A percentile compares a stretch with the other conserved stretches of the same genome.
These are phyloP conservation scores for Nasonia longicornis DNA, from an alignment of 1,140 invertebrate genomes.

Conservation along the genomic window DNA sequence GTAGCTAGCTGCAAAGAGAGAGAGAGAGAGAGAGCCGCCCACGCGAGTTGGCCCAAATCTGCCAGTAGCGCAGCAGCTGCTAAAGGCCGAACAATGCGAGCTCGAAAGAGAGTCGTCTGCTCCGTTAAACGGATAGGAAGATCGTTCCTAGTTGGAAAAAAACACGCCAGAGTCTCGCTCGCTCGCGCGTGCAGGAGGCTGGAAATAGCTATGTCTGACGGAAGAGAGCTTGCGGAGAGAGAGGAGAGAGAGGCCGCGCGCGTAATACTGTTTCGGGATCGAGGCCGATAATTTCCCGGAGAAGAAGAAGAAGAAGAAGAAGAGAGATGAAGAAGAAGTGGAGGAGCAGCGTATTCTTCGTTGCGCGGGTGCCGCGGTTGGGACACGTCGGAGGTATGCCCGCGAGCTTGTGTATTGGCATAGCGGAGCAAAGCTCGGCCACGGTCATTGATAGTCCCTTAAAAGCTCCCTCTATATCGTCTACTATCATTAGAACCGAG, in stretches of 20 bases:
- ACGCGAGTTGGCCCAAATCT: slow-evolving; percentile 41
- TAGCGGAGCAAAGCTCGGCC: too few relatives aligned
- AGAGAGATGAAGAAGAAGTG: too few relatives aligned
- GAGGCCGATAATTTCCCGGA: not conserved
- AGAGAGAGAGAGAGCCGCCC: not conserved
- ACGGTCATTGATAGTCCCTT: too few relatives aligned
- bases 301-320: too few relatives aligned
- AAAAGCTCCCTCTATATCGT: not conserved
- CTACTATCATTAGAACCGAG: too few relatives aligned
- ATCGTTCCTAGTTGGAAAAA: too few relatives aligned
- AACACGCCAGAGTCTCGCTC: too few relatives aligned
- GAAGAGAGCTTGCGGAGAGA: not conserved
- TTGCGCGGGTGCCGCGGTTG: too few relatives aligned
- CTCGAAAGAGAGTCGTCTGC: too few relatives aligned
- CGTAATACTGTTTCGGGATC: not conserved
- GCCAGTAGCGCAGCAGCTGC: not conserved
- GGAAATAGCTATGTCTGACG: not conserved
- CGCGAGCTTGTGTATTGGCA: too few relatives aligned
- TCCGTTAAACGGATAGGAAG: not conserved
- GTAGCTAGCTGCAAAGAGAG: not conserved
- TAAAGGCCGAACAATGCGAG: slow-evolving; percentile 14
- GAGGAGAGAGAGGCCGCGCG: too few relatives aligned
- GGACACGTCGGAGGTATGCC: not conserved
- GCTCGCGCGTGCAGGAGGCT: not conserved
- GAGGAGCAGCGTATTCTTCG: too few relatives aligned